Percentiles rank a stretch among this genome's conserved stretches.
These are phyloP conservation scores for Vollenhovia emeryi DNA, from an alignment of 1,140 invertebrate genomes.

Conservation along the genomic window DNA sequence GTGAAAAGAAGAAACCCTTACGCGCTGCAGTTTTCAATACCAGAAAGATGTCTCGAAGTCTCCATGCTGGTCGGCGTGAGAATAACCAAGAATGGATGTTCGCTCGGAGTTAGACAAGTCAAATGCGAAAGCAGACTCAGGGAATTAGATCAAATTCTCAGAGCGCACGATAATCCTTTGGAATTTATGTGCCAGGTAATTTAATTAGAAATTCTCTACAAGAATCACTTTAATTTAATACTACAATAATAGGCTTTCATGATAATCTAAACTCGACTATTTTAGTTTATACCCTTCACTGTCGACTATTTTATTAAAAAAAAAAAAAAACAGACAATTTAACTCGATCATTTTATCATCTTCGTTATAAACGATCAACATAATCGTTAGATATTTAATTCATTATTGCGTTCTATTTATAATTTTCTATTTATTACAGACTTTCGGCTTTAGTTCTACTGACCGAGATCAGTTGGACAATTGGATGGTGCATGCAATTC, in stretches of 20 bases:
- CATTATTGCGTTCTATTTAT: conserved; percentile 34
- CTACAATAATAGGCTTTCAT: background rate
- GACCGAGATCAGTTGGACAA: conserved; percentile 92
- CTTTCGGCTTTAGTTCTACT: conserved; percentile 91
- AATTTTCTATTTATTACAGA: conserved; percentile 83
- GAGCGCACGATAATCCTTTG: conserved; percentile 91
- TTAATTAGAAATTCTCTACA: background rate
- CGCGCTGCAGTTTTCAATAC: conserved; percentile 92
- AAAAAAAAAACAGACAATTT: background rate
- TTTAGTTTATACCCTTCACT: no score
- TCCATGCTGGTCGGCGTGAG: conserved; percentile 93
- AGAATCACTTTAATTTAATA: background rate
- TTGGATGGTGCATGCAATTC: conserved; percentile 92
- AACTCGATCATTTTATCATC: background rate
- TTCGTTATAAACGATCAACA: background rate
- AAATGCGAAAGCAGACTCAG: conserved; percentile 94
- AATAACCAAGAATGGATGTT: conserved; percentile 91
- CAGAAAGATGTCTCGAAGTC: conserved; percentile 91
- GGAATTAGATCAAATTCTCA: conserved; percentile 92
- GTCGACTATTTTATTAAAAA: no score
- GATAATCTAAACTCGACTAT: background rate
- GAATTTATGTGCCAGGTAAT: conserved; percentile 94
- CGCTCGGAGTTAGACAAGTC: conserved; percentile 91
- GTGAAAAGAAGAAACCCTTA: conserved; percentile 93
- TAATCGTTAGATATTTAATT: background rate